Percentiles rank a stretch among this genome's conserved stretches.
Evolutionary conservation across 2,888 invertebrate species (phyloP).

Genomic region (Nipponacmea schrenckii): DNA sequence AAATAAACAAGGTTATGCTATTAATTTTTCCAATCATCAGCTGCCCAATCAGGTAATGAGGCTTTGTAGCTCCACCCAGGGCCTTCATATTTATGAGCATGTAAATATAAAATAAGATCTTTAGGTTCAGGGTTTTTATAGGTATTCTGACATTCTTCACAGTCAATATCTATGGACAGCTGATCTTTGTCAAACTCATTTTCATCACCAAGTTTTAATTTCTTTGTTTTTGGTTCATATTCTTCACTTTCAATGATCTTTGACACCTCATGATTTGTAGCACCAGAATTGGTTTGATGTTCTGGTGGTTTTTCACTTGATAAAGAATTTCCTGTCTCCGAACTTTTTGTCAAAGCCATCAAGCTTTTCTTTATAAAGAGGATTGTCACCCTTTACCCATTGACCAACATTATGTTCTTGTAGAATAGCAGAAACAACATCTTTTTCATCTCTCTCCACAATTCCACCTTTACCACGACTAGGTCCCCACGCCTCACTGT

Average conservation of each 20-base stretch:
- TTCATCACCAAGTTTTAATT: conserved; percentile 3
- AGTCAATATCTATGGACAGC: conserved; percentile 80
- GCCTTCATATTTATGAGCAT: conserved; percentile 79
- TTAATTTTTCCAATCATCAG: conserved; percentile 79
- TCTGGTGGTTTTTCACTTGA: neutral
- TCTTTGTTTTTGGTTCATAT: conserved; percentile 4
- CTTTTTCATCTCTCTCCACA: conserved; percentile 37
- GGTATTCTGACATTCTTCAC: conserved; percentile 91
- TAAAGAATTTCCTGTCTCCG: neutral
- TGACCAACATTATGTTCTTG: conserved; percentile 93
- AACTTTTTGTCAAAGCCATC: conserved; percentile 20
- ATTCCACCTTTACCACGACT: conserved; percentile 67
- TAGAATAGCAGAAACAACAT: conserved; percentile 73
- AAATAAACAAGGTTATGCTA: too few species aligned
- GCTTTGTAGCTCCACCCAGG: conserved; percentile 95
- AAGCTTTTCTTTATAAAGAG: conserved; percentile 37
- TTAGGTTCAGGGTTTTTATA: conserved; percentile 91
- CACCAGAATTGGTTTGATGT: neutral
- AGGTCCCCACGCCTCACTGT: conserved; percentile 94
- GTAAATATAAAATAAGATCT: conserved; percentile 94
- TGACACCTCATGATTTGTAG: neutral
- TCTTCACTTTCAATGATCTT: neutral
- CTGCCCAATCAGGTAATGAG: conserved; percentile 91
- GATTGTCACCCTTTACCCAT: conserved; percentile 75
- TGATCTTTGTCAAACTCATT: conserved; percentile 41